Conservation (phyloP, 2,113 vertebrate species). For the Myotis yumanensis region DNA sequence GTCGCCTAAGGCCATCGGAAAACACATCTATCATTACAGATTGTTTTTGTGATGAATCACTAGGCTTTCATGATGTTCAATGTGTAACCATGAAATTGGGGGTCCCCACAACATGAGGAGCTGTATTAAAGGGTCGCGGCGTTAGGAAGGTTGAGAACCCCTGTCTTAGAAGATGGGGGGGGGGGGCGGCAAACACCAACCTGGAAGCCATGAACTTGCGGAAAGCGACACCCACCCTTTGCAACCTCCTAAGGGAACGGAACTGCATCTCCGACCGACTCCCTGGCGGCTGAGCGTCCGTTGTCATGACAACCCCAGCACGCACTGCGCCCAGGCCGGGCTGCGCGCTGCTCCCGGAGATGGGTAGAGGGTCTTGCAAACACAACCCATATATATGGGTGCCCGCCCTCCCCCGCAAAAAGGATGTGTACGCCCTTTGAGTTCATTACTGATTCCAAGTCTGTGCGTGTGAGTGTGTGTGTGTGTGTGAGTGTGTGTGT, state of each 20-base stretch:
- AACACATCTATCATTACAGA: too few relatives aligned
- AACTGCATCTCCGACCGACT: background rate
- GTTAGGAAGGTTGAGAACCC: too few relatives aligned
- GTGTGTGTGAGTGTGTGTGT: too few relatives aligned
- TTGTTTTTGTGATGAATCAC: too few relatives aligned
- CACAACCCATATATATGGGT: background rate
- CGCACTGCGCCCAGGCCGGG: background rate
- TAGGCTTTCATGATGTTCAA: too few relatives aligned
- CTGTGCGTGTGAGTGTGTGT: accelerated
- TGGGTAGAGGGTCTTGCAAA: background rate
- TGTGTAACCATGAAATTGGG: too few relatives aligned
- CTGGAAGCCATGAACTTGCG: background rate
- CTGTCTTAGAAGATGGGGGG: background rate
- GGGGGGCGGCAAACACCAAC: background rate
- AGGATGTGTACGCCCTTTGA: too few relatives aligned
- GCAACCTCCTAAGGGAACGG: background rate
- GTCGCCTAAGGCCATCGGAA: too few relatives aligned
- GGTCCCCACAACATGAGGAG: too few relatives aligned
- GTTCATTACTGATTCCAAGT: too few relatives aligned
- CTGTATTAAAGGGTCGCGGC: too few relatives aligned
- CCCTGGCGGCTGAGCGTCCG: background rate
- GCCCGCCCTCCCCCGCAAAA: too few relatives aligned
- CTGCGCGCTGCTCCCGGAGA: background rate
- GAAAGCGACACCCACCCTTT: background rate
- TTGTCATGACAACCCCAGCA: background rate